Percentiles rank a stretch among this genome's conserved stretches.
Conservation (phyloP, 1,140 invertebrate genomes). For the Caenorhabditis elegans region WBcel235 BX284605.5:2012001-2012500, state of each 20-base stretch:
- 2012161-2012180: constrained; percentile 52
- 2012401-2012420: no score
- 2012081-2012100: no score
- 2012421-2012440: no score
- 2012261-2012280: constrained; percentile 48
- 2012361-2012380: no score
- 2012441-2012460: no score
- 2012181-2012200: constrained; percentile 47
- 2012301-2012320: constrained; percentile 46
- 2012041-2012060: no score
- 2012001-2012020: no score
- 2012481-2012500: no score
- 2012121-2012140: constrained; percentile 45
- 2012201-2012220: constrained; percentile 46
- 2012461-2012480: no score
- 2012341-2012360: constrained; percentile 51
- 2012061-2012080: no score
- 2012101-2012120: constrained; percentile 30
- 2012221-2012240: constrained; percentile 50
- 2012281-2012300: constrained; percentile 38
- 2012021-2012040: no score
- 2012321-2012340: constrained; percentile 34
- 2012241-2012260: constrained; percentile 46
- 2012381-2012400: no score
- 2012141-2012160: constrained; percentile 42